Evolutionary conservation across 2,113 vertebrate genomes (phyloP), one percentile per base, ranked within the genome.

Genomic region (Seriola aureovittata): DNA sequence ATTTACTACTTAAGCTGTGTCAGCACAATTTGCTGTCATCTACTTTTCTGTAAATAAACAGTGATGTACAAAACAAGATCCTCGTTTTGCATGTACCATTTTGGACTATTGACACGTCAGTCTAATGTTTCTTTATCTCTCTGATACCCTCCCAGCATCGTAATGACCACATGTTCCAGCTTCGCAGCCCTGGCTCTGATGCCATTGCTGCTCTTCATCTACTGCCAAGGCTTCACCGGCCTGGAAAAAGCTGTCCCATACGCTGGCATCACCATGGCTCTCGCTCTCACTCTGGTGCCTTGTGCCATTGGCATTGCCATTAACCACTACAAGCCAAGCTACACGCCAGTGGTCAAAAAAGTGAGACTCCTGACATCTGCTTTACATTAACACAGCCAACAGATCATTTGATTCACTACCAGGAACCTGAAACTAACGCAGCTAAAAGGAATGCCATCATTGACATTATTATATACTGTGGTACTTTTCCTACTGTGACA

Each of bases 91-190:
- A n/a, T 21, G 36, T n/a, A n/a, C 13, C 21, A 16, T 73, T 59
- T 29, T 3, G 40, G 14, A 72, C 5, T 16, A 69, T 32, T 16
- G 25, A 58, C 19, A 23, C 6, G 19, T 44, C 14, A 5, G 46
- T 69, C 25, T 69, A 19, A 55, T 63, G 23, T n/a, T 54, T 48
- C 11, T 13, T 74, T 17, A 54, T 52, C 21, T 80, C 60, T 78
- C 38, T 76, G 19, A 44, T 38, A 4, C 25, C 40, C 34, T 90
- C 38, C 80, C 76, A 98, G 97, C 87, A 96, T 97, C 8, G 90
- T 96, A 78, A 96, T 97, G 96, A 98, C 97, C 4, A 94, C 95
- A 1, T 97, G 95, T 71, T 98, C 97, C 60, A 94, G 90, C 3
- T 74, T 96, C 48, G 75, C 88, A 42, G 96, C 96, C 8, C 83